Conservation (phyloP, 1,140 invertebrate species). For the Argopecten irradians region DNA sequence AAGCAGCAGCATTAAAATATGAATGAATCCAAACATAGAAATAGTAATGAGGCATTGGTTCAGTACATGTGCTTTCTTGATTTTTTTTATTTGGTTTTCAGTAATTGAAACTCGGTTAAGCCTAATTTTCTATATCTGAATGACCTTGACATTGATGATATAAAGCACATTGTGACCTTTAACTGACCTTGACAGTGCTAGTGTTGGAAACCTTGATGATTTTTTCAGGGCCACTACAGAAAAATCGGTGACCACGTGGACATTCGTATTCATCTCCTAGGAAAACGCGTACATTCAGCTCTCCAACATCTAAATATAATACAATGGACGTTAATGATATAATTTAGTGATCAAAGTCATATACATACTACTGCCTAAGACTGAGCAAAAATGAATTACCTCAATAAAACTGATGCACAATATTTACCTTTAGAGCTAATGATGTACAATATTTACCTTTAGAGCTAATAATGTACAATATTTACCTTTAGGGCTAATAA, state of each 20-base stretch:
- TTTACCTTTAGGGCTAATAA: no score
- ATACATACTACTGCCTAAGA: no score
- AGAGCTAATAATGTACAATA: no score
- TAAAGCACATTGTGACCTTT: not conserved
- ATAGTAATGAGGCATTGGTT: no score
- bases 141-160: not conserved
- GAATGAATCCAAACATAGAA: no score
- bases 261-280: constrained; percentile 98
- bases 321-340: no score
- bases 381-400: no score
- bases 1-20: no score
- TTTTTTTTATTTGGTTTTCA: not conserved
- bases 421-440: no score
- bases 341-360: no score
- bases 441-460: no score
- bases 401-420: not conserved
- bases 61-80: no score
- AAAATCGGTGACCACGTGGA: constrained; percentile 95
- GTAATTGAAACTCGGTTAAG: not conserved
- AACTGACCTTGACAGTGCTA: constrained; percentile 83
- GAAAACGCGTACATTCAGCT: constrained; percentile 94
- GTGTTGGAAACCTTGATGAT: constrained; percentile 87
- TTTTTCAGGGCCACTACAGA: constrained; percentile 92
- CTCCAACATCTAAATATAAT: constrained; percentile 76
- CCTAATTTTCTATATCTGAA: not conserved